Evolutionary conservation across 2,888 invertebrate species (phyloP), one percentile per base, ranked within the genome.

Genomic region (Papilio elwesi): DNA sequence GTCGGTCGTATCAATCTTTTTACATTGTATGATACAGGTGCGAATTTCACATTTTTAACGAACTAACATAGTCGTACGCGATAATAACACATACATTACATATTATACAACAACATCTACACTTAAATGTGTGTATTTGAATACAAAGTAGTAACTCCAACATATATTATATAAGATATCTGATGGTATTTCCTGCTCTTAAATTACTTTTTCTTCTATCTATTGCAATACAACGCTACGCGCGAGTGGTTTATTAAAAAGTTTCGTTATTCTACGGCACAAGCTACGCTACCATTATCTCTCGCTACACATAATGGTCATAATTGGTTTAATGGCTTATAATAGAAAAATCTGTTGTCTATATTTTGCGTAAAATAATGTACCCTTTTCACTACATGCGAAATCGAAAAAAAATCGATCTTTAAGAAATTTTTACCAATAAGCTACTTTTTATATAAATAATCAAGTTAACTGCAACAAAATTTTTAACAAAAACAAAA

Each of bases 201-300:
- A 51, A 51, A 69, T 62, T 69, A 59, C 59, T 49, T 53, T 49
- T 49, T 68, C 47, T 68, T 43, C 38, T 43, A 36, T 59, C 6
- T 48, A 49, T n/a, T 43, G 36, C 49, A 38, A 48, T 49, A 57
- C n/a, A 69, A 51, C 10, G 62, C 53, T 63, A 51, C 69, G 16
- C 43, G 43, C 38, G 63, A 63, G 47, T 53, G 36, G 11, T 49
- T 69, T 69, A 69, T 69, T 69, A 69, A 69, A 67, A 69, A 52
- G 16, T 57, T 26, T 47, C 62, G 53, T 63, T 63, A 47, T 69
- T 13, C 15, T 52, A 53, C 43, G 52, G 43, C 52, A 12, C 52
- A 62, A 68, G 16, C 26, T 57, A 49, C 10, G 51, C 43, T 65
- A 7, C 52, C 15, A 52, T 65, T 66, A 65, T 66, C 38, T n/a